Evolutionary conservation across 1,140 invertebrate species (phyloP), one percentile per base, ranked within the genome.

Genomic region (Solenopsis invicta): DNA sequence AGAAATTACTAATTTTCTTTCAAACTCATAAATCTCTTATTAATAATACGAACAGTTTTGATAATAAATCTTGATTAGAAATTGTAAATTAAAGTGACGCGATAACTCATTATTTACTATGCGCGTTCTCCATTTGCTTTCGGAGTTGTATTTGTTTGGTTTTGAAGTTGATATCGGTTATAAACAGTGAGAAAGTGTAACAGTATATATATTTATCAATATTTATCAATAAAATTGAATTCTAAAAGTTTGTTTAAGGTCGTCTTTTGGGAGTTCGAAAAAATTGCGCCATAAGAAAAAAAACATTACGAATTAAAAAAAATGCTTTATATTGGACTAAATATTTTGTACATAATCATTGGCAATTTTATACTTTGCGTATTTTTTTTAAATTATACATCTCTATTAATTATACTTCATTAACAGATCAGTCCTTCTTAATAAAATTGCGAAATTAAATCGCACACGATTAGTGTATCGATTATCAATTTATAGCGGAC

Each of bases 141-240:
- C 18, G 1, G 0, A 61, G 12, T 72, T 59, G 54, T 24, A 59
- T 24, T 72, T 29, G 18, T 16, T 69, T 41, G 21, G 34, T 1
- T 71, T 45, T 21, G 4, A 4, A 16, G 1, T 64, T 50, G 13
- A 78, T 52, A 48, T 72, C 13, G 5, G 24, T 75, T 50, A 69
- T 50, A 21, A 75, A 37, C 61, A 74, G 52, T n/a, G n/a, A n/a
- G 24, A 81, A n/a, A 71, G 8, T 48, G 34, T 34, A 41, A 54
- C 21, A 8, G 5, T 24, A 56, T 41, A 41, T 18, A 54, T 18
- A n/a, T 74, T 59, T 74, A 61, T 84, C 48, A 74, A 72, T 52
- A 74, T 74, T 48, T 13, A 21, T 29, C 29, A 29, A 29, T 29
- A 29, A 29, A 29, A 29, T 29, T 71, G 12, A 21, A 4, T 56